These are phyloP conservation scores for Pempheris klunzingeri DNA, from an alignment of 2,797 vertebrate species.

Conservation along the genomic window DNA sequence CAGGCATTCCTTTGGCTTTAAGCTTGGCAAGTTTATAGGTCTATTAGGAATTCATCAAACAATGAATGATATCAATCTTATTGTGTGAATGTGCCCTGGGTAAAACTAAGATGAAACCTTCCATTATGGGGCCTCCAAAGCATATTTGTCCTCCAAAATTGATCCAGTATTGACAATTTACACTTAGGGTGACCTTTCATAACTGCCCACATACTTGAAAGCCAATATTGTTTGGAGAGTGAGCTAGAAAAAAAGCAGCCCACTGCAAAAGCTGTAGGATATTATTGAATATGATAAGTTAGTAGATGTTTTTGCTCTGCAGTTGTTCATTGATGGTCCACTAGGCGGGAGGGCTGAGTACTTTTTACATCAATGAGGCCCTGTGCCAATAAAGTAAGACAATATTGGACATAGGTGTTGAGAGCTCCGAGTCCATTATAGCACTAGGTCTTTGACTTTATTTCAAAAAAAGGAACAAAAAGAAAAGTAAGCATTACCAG, in stretches of 20 bases:
- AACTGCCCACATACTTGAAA: constrained; percentile 82
- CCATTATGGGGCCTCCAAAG: constrained; percentile 84
- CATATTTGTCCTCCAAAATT: constrained; percentile 85
- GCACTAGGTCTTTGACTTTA: constrained; percentile 57
- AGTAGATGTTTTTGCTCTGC: constrained; percentile 52
- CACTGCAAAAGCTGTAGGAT: constrained; percentile 66
- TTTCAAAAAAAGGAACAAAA: constrained; percentile 23
- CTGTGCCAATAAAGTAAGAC: constrained; percentile 56
- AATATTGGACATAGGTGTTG: constrained; percentile 56
- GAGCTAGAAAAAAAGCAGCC: constrained; percentile 66
- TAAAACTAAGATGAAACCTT: constrained; percentile 86
- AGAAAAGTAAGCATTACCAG: constrained; percentile 14
- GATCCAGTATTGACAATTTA: constrained; percentile 86
- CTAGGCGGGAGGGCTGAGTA: constrained; percentile 53
- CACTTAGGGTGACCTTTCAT: constrained; percentile 86
- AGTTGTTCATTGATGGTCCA: constrained; percentile 54
- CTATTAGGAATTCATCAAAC: constrained; percentile 87
- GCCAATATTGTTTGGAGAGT: constrained; percentile 78
- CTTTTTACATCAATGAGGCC: constrained; percentile 58
- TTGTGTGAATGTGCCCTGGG: constrained; percentile 82
- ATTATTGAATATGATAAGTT: constrained; percentile 74
- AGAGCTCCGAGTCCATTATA: constrained; percentile 57
- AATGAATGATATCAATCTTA: constrained; percentile 82
- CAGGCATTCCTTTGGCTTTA: constrained; percentile 81
- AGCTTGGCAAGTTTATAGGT: constrained; percentile 84